Conservation (phyloP, 2,113 vertebrate genomes). For the Mola mola region DNA sequence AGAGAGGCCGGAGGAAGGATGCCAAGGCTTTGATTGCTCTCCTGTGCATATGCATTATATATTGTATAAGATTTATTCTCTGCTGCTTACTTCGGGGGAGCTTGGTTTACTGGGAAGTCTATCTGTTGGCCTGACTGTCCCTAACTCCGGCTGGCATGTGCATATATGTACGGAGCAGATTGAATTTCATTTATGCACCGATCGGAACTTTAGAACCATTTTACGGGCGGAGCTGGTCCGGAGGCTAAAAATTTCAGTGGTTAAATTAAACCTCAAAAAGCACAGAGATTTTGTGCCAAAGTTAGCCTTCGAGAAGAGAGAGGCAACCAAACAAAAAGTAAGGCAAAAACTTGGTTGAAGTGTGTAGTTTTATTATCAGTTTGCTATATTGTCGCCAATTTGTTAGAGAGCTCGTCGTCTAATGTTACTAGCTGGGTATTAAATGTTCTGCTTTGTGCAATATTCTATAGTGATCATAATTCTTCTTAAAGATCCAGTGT, state of each 20-base stretch:
- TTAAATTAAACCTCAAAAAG: conserved; percentile 30
- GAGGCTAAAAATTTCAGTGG: conserved; percentile 30
- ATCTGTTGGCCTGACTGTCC: conserved; percentile 60
- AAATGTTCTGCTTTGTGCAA: too few species aligned
- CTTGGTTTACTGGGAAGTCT: conserved; percentile 64
- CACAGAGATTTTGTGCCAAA: not conserved
- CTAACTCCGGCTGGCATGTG: conserved; percentile 66
- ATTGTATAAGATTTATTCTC: conserved; percentile 62
- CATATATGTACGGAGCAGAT: conserved; percentile 55
- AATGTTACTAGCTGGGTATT: too few species aligned
- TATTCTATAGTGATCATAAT: too few species aligned
- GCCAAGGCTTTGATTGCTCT: conserved; percentile 66
- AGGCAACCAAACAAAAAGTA: too few species aligned
- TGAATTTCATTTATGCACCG: conserved; percentile 69
- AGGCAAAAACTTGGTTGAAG: too few species aligned
- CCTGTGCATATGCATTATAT: conserved; percentile 66
- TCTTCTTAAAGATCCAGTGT: too few species aligned
- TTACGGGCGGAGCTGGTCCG: conserved; percentile 32
- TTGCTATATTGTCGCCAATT: too few species aligned
- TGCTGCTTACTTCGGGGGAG: conserved; percentile 48
- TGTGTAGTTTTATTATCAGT: too few species aligned
- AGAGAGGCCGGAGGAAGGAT: conserved; percentile 40
- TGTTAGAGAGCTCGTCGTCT: too few species aligned
- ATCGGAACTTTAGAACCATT: conserved; percentile 33
- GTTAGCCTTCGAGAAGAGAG: too few species aligned